Evolutionary conservation across 2,113 vertebrate species (phyloP).

Genomic region (Tragelaphus buxtoni): DNA sequence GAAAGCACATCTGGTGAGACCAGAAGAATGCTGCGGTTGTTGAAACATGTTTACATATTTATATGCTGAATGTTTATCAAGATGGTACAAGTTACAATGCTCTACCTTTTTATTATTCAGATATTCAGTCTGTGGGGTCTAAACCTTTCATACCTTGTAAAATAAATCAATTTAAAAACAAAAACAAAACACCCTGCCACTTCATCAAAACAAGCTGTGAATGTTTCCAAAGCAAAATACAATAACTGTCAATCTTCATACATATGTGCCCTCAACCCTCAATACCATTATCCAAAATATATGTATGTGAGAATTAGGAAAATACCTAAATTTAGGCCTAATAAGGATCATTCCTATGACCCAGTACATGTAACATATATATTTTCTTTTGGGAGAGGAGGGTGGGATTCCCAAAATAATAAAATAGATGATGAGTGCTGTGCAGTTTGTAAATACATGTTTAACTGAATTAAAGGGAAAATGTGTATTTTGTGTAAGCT

Average conservation of each 20-base stretch:
- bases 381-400: neutral
- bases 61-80: slow-evolving; percentile 51
- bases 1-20: slow-evolving; percentile 62
- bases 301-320: neutral
- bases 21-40: slow-evolving; percentile 24
- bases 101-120: neutral
- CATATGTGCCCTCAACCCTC: neutral
- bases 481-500: neutral
- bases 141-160: slow-evolving; percentile 18
- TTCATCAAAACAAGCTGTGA: slow-evolving; percentile 13
- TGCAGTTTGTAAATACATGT: neutral
- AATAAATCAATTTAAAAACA: slow-evolving; percentile 43
- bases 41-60: slow-evolving; percentile 66
- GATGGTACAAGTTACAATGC: slow-evolving; percentile 43
- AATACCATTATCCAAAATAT: neutral
- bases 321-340: neutral
- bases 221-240: neutral
- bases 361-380: neutral
- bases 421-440: neutral
- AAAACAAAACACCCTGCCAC: neutral
- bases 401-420: neutral
- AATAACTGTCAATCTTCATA: neutral
- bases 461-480: neutral
- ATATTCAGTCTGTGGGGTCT: slow-evolving; percentile 15
- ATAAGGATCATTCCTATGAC: neutral